Percentiles rank a stretch among this genome's conserved stretches.
Conservation (phyloP, 2,113 vertebrate genomes). For the Megaptera novaeangliae region DNA sequence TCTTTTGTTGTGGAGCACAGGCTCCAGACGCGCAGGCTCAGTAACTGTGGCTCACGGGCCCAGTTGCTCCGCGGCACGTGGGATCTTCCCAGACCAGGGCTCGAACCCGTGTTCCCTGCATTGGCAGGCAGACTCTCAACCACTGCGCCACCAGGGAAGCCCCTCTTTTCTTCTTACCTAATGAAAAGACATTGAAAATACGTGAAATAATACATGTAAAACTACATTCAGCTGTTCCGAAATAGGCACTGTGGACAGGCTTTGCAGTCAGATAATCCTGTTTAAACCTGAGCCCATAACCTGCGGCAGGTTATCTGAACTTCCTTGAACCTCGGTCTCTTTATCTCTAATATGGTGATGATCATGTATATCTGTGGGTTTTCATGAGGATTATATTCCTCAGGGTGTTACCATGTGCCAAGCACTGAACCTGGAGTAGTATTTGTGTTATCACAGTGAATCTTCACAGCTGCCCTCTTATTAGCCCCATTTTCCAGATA, state of each 20-base stretch:
- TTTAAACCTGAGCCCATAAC: not conserved
- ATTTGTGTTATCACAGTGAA: not conserved
- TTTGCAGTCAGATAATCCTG: not conserved
- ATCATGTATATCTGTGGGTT: not conserved
- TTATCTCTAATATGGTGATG: not conserved
- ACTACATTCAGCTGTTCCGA: not conserved
- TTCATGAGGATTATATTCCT: not conserved
- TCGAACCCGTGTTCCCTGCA: no score
- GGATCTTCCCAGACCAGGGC: no score
- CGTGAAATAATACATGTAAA: not conserved
- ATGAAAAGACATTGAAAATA: not conserved
- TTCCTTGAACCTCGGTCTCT: not conserved
- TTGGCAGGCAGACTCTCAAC: no score
- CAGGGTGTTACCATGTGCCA: not conserved
- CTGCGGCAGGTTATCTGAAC: not conserved
- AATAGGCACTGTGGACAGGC: not conserved
- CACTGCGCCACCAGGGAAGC: no score
- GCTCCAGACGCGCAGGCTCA: no score
- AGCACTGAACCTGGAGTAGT: not conserved
- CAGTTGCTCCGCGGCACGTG: no score
- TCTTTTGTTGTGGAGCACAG: no score
- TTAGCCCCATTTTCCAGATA: not conserved
- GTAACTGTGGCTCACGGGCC: no score
- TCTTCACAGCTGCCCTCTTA: not conserved
- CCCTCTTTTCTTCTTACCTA: not conserved